Evolutionary conservation across 2,888 invertebrate genomes (phyloP).

Genomic region (Sturmia bella): DNA sequence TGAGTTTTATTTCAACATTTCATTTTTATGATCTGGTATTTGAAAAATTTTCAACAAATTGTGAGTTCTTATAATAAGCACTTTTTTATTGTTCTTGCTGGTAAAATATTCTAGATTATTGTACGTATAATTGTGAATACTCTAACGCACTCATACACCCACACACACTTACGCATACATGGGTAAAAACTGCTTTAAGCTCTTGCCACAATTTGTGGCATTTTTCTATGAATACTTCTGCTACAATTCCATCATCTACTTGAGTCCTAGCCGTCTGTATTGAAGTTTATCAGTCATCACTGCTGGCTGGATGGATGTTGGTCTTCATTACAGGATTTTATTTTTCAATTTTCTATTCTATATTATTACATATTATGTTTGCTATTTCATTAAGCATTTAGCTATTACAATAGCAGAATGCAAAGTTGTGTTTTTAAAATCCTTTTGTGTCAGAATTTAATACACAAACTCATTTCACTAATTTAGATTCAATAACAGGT

Average conservation of each 20-base stretch:
- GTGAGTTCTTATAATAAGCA: constrained; percentile 81
- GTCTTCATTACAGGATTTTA: constrained; percentile 35
- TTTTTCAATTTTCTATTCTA: constrained; percentile 5
- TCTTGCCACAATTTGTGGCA: constrained; percentile 7
- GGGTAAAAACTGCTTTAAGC: background rate
- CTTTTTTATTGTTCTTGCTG: constrained; percentile 79
- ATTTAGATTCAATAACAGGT: too few species aligned
- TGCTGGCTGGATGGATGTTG: too few species aligned
- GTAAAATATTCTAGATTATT: constrained; percentile 70
- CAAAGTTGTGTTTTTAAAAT: constrained; percentile 53
- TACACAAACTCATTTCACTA: background rate
- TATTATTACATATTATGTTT: constrained; percentile 5
- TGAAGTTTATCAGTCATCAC: constrained; percentile 15
- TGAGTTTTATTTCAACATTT: constrained; percentile 35
- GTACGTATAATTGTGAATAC: constrained; percentile 42
- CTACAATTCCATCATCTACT: background rate
- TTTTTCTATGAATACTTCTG: background rate
- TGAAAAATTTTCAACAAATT: constrained; percentile 73
- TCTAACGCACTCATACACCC: background rate
- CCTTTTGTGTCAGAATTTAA: constrained; percentile 30
- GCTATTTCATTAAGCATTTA: constrained; percentile 53
- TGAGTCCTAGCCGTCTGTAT: constrained; percentile 4
- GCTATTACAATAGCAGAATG: constrained; percentile 47
- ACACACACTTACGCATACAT: background rate
- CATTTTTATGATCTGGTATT: constrained; percentile 35